Evolutionary conservation across 2,113 vertebrate genomes (phyloP), one percentile per base, ranked within the genome.

Genomic region (Odocoileus virginianus): DNA sequence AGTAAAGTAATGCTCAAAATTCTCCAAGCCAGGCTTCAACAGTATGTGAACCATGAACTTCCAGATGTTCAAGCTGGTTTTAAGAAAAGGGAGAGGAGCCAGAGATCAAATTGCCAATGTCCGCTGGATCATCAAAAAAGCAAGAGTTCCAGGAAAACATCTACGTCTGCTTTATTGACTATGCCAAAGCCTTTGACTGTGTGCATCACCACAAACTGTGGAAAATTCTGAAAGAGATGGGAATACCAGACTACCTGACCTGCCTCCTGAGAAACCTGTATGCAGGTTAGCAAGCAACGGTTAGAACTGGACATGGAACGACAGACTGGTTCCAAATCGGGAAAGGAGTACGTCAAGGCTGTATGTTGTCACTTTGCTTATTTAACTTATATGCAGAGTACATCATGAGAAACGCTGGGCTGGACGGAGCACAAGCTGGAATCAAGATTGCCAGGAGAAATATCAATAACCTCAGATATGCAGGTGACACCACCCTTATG

Each of bases 51-150:
- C 8, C 0, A 0, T 19, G 64, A 71, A 71, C 17, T 36, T 36
- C 64, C 8, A 67, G 64, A 67, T 21, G n/a, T 36, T 67, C 64
- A 67, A 36, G 64, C 64, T 67, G 4, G 17, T 67, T 67, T 67
- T 67, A 67, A 67, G 17, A 36, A 67, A 67, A 36, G 64, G 33
- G 8, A 36, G 33, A 67, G 33, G 33, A 67, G 11, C 64, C 33
- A 36, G 64, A 67, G 64, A 67, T 67, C 64, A 67, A 67, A 67
- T 67, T 36, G 33, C 33, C 4, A 21, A 36, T 1, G 21, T 67
- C 64, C 0, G 1, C 64, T 67, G 33, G 33, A n/a, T 67, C 61
- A 67, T 10, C 0, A 17, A 36, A 19, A 67, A 10, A 67, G 16
- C 8, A 67, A 67, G 16, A 36, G 64, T n/a, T n/a, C n/a, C n/a